A percentile compares a stretch with the other conserved stretches of the same genome.
phyloP scores from a whole-genome alignment of 2,797 vertebrate species.

The Falco naumanni region DNA sequence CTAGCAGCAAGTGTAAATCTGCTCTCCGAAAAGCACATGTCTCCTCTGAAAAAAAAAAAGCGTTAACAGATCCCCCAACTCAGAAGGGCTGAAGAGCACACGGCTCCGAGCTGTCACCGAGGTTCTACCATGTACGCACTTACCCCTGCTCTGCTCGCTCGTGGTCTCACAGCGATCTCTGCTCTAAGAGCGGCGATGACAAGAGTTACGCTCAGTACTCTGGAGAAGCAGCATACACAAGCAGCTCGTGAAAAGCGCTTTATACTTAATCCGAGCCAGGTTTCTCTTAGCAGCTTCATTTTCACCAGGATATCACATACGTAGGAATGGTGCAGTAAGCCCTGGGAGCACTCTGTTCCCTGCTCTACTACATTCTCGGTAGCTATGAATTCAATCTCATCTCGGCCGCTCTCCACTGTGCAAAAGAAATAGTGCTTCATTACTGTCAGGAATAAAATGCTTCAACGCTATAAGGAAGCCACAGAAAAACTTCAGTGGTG shows the following conservation, averaged over 20 bases:
- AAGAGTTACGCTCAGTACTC: not conserved
- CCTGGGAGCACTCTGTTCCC: not conserved
- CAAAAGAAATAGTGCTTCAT: not conserved
- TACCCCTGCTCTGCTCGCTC: not conserved
- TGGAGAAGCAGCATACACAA: not conserved
- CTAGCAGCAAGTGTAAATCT: not conserved
- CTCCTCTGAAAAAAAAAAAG: not conserved
- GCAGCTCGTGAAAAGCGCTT: not conserved
- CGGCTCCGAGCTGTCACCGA: not conserved
- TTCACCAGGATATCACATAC: not conserved
- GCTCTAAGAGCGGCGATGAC: not conserved
- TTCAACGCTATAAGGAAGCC: not conserved
- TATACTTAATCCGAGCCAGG: not conserved
- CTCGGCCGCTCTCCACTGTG: not conserved
- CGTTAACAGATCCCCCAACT: not conserved
- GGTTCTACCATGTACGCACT: not conserved
- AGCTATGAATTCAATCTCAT: not conserved
- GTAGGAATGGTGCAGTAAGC: not conserved
- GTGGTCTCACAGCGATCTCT: not conserved
- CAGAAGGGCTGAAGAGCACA: not conserved
- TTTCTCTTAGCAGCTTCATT: not conserved
- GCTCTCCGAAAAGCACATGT: accelerated
- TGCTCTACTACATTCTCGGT: not conserved
- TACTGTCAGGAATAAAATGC: not conserved
- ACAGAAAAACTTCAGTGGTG: not conserved